Conservation (phyloP, 1,140 invertebrate genomes). For the Agrilus planipennis region DNA sequence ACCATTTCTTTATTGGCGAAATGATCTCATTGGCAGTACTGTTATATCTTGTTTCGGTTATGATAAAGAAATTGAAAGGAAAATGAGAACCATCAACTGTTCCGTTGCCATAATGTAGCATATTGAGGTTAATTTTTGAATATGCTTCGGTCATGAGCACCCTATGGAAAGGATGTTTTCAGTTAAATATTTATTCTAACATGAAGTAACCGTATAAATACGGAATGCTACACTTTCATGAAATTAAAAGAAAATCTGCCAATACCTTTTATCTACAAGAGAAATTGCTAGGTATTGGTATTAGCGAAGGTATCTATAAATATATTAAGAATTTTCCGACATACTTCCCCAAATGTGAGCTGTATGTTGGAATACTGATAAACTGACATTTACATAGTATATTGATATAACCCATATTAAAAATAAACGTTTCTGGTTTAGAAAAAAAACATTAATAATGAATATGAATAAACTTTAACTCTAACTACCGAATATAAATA, state of each 20-base stretch:
- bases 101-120: slow-evolving; percentile 43
- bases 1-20: slow-evolving; percentile 40
- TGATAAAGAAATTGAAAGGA: slow-evolving; percentile 58
- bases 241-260: neutral
- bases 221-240: neutral
- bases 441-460: too few relatives aligned
- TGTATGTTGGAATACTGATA: too few relatives aligned
- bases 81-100: slow-evolving; percentile 42
- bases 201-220: neutral
- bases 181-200: neutral
- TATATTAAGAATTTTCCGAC: too few relatives aligned
- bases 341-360: too few relatives aligned
- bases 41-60: slow-evolving; percentile 38
- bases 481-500: too few relatives aligned
- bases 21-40: slow-evolving; percentile 44
- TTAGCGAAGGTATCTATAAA: slow-evolving; percentile 6
- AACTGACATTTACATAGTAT: too few relatives aligned
- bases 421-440: too few relatives aligned
- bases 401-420: too few relatives aligned
- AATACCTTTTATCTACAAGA: too few relatives aligned
- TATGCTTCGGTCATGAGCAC: slow-evolving; percentile 67
- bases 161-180: slow-evolving; percentile 36
- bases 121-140: slow-evolving; percentile 41
- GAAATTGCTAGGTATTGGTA: neutral
- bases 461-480: too few relatives aligned